Base-by-base conservation (phyloP, 2,888 invertebrate genomes). In the Metellina segmentata region DNA sequence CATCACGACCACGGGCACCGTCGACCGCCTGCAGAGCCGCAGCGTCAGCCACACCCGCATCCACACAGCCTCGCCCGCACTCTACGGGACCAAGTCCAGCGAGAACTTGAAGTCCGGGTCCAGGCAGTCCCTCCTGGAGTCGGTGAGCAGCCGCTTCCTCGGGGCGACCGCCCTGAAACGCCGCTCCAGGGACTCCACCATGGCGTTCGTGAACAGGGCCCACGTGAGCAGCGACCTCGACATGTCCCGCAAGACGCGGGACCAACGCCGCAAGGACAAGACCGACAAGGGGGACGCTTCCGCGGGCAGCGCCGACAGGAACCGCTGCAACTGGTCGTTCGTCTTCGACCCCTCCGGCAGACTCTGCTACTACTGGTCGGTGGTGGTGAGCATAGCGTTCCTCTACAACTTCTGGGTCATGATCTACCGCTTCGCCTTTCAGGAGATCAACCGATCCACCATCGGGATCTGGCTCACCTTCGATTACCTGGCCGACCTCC, bases 311-410 rank as follows among this genome's bases (percentile, higher is more conserved):
- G 96, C 97, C 91, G 95, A 96, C 71, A 97, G 75, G 51, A 51
- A 97, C 16, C 96, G 97, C 11, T 96, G 96, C 93, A 97, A 97
- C 95, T 98, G 98, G 97, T 98, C 98, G 86, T 98, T 99, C 95
- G 98, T 99, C 94, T 99, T 99, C 95, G 99, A 99, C 96, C 99
- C 99, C 49, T 98, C 99, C 94, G 99, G 99, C 93, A 96, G 99
- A 85, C 96, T 99, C 93, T 98, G 98, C 95, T 98, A 98, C 96
- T 98, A 98, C 95, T 98, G 98, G 98, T 98, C 98, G 94, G 98
- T 98, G 97, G 98, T 98, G 94, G 98, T 98, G 94, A 98, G 98
- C 94, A 96, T 98, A 95, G 98, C 98, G 95, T 98, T 98, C 96
- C 97, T 98, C 94, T 98, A 98, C 96, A 98, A 98, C 96, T 98